Base-by-base conservation (phyloP, 2,888 invertebrate genomes). In the Troides helena region DNA sequence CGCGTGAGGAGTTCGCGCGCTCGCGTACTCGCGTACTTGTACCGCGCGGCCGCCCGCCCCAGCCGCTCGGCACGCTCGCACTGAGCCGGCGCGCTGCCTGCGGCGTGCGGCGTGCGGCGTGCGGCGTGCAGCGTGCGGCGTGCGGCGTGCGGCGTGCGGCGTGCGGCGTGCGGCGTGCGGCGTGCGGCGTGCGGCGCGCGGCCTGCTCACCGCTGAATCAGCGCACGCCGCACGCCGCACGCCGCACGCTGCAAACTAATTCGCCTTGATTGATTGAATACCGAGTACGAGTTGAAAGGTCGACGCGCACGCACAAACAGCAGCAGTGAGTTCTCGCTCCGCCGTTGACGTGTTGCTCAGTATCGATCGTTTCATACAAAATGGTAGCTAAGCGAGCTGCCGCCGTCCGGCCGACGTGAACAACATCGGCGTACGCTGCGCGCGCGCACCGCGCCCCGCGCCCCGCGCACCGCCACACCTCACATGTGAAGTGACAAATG, bases 21-120 rank as follows among this genome's bases (percentile, higher is more conserved):
- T 50, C 50, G 50, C 50, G 50, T 50, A 8, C 50, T 17, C 6
- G 12, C 18, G 50, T 50, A 8, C 50, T 17, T 5, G 12, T 7
- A 2, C 14, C 50, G 50, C 50, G 50, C 50, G 50, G 50, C 14
- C 12, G 50, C 14, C 50, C 18, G 50, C 50, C 50, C 50, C 50
- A 50, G 14, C 18, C 14, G 14, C 50, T 50, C 50, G 18, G 50
- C 2, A 18, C 50, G 50, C 50, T 17, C 50, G 57, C 43, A 69
- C 69, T 69, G 69, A 69, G 65, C 69, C 69, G 65, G 69, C 65
- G 69, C 61, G 53, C 61, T 36, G 46, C 18, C 65, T 23, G 59
- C 30, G 30, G 30, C 30, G 30, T 3, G 30, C 30, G 30, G 30
- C 30, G 30, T 0, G 30, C 30, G 30, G 30, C 30, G 30, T 30